These are phyloP conservation scores for Plemyria rubiginata DNA, from an alignment of 2,888 invertebrate genomes.

Conservation along the genomic window DNA sequence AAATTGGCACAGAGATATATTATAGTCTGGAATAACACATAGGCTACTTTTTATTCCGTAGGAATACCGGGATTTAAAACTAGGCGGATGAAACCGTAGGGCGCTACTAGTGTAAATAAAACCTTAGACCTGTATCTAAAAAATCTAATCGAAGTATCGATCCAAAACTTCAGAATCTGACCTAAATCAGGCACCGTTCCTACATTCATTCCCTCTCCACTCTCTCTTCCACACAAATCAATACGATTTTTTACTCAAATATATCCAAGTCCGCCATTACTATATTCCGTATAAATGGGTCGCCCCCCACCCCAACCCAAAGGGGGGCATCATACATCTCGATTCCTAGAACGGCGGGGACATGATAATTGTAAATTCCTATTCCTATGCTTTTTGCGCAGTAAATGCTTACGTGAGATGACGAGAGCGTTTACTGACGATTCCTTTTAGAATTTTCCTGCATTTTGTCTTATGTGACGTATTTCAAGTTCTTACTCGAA, in stretches of 20 bases:
- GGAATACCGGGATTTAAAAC: too few species aligned
- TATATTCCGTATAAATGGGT: constrained; percentile 69
- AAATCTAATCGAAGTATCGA: too few species aligned
- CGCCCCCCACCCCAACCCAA: constrained; percentile 46
- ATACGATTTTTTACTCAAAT: constrained; percentile 53
- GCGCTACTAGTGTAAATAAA: too few species aligned
- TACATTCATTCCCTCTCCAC: background rate
- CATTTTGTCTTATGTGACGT: constrained; percentile 44
- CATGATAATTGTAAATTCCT: constrained; percentile 61
- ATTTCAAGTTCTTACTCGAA: background rate
- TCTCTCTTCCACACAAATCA: constrained; percentile 42
- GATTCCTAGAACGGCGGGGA: constrained; percentile 53
- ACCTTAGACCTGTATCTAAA: too few species aligned
- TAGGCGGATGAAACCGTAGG: too few species aligned
- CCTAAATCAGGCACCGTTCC: too few species aligned
- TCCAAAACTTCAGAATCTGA: too few species aligned
- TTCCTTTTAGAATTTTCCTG: constrained; percentile 42
- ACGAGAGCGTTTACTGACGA: constrained; percentile 23
- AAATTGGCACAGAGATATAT: too few species aligned
- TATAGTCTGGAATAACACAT: too few species aligned
- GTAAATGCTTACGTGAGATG: constrained; percentile 28
- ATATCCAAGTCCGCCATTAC: constrained; percentile 55
- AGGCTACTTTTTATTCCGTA: too few species aligned
- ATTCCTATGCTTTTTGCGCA: constrained; percentile 52
- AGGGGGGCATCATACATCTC: constrained; percentile 59